Evolutionary conservation across 1,140 invertebrate species (phyloP).

Genomic region (Akabosia matsudoensis): DNA sequence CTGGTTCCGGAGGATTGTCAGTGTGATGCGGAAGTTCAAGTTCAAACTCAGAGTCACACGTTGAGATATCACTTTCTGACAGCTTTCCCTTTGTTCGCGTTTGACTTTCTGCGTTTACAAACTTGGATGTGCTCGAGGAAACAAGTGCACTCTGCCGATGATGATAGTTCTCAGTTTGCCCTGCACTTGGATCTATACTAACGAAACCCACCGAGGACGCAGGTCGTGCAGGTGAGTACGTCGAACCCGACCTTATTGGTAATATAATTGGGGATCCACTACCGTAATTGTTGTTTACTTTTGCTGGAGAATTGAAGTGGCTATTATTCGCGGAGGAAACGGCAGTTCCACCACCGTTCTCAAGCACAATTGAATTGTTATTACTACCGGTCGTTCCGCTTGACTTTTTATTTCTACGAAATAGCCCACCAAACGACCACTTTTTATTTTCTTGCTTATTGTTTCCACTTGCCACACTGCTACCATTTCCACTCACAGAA

Average conservation of each 20-base stretch:
- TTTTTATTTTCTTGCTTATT: conserved; percentile 33
- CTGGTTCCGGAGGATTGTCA: conserved; percentile 26
- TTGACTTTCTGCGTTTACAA: conserved; percentile 7
- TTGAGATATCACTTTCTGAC: conserved; percentile 34
- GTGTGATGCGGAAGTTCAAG: neutral
- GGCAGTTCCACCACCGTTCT: neutral
- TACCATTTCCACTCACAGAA: neutral
- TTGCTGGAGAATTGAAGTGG: neutral
- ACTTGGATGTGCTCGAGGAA: neutral
- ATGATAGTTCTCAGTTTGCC: neutral
- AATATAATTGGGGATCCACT: neutral
- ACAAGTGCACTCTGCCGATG: neutral
- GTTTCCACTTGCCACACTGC: neutral
- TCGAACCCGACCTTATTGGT: neutral
- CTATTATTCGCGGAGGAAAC: neutral
- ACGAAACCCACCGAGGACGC: neutral
- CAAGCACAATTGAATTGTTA: neutral
- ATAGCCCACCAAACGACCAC: conserved; percentile 45
- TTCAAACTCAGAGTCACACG: conserved; percentile 31
- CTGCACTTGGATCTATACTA: neutral
- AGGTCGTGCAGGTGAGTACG: neutral
- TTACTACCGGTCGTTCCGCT: neutral
- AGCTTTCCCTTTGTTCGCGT: conserved; percentile 22
- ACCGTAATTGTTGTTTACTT: conserved; percentile 8
- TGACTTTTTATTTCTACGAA: conserved; percentile 33